A percentile compares a stretch with the other conserved stretches of the same genome.
Conservation (phyloP, 2,888 invertebrate genomes). For the Acronicta alni region DNA sequence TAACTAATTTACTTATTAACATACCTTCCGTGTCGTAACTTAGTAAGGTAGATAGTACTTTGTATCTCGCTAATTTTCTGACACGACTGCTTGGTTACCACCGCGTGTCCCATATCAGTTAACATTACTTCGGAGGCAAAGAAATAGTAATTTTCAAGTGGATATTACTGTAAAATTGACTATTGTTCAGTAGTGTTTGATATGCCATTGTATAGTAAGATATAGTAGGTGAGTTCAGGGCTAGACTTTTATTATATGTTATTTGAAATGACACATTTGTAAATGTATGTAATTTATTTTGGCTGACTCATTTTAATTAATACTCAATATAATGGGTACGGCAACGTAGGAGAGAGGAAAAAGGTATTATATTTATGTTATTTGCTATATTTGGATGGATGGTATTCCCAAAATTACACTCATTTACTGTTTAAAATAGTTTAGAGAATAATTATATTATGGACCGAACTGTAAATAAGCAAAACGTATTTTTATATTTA, state of each 20-base stretch:
- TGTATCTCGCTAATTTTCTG: slow-evolving; percentile 19
- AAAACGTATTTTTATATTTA: no score
- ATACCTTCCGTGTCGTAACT: slow-evolving; percentile 1
- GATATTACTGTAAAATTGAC: slow-evolving; percentile 48
- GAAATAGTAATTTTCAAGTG: slow-evolving; percentile 8
- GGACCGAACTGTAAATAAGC: no score
- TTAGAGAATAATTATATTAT: no score
- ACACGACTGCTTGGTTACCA: slow-evolving; percentile 12
- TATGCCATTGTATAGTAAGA: neutral
- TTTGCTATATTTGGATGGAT: no score
- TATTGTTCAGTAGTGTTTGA: slow-evolving; percentile 40
- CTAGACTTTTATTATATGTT: neutral
- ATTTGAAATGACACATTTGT: no score
- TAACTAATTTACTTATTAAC: neutral
- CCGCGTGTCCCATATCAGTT: neutral
- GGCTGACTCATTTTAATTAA: no score
- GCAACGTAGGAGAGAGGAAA: no score
- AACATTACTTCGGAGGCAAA: neutral
- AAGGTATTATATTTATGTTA: no score
- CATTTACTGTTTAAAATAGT: no score
- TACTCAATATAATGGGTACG: no score
- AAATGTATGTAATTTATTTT: no score
- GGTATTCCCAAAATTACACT: no score
- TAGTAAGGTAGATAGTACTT: neutral
- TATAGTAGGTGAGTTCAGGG: slow-evolving; percentile 12